Evolutionary conservation across 2,888 invertebrate species (phyloP), one percentile per base, ranked within the genome.

Genomic region (Cancer borealis): DNA sequence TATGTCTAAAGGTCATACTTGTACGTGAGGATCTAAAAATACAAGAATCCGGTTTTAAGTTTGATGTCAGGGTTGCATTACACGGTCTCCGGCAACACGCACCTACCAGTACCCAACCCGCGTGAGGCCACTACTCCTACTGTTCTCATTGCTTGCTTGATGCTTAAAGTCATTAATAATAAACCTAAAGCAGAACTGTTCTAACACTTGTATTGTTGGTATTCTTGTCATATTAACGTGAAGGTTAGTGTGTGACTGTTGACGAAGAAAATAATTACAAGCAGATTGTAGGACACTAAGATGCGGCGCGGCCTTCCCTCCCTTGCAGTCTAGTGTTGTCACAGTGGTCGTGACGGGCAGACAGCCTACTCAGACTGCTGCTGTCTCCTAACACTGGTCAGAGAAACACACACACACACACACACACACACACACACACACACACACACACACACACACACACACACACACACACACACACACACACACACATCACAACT

Each of bases 371-470:
- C 30, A 30, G 30, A 6, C 30, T 30, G 66, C 21, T 5, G 26
- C 8, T 30, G 79, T 79, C 79, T 79, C 30, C 30, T 14, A 79
- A 26, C 79, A 26, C 79, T 30, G 79, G 30, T 10, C 10, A 30
- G 79, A 79, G 30, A 12, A 5, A n/a, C 79, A 26, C 26, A 39
- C 39, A 39, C 39, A 39, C 79, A n/a, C 79, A 79, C 79, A 79
- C 79, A n/a, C 79, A 26, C 79, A n/a, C 79, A 79, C 79, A 79
- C 79, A n/a, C 79, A 8, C 79, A 26, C 30, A 79, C 79, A 79
- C 79, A 26, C 79, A 30, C 79, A 26, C 79, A 79, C 79, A 79
- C 30, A 26, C 79, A 30, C 79, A 26, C 79, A 79, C 79, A 79
- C 79, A 26, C 79, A 30, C 79, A 26, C 79, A 79, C 79, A 26